Percentiles rank a stretch among this genome's conserved stretches.
phyloP scores from a whole-genome alignment of 2,113 vertebrate species.

The Tachysurus vachellii region DNA sequence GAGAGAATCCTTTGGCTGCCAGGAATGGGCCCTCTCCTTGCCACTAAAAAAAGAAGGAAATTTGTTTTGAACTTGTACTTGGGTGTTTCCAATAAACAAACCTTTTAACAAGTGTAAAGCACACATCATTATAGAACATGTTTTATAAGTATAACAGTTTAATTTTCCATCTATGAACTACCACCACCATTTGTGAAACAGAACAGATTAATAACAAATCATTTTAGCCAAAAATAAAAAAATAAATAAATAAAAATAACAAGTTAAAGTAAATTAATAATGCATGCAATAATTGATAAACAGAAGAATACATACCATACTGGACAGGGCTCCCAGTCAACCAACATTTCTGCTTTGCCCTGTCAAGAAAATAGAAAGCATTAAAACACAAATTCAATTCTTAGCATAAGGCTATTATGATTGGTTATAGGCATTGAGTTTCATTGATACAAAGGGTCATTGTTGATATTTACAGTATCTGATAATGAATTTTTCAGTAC shows the following conservation, averaged over 20 bases:
- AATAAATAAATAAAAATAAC: too few relatives aligned
- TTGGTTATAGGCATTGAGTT: too few relatives aligned
- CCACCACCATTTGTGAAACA: not conserved
- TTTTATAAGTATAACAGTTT: not conserved
- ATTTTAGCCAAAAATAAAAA: not conserved
- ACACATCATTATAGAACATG: not conserved
- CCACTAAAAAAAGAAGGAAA: not conserved
- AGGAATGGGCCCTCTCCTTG: not conserved
- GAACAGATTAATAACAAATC: not conserved
- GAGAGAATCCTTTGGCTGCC: not conserved
- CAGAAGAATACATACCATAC: too few relatives aligned
- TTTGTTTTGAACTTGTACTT: too few relatives aligned
- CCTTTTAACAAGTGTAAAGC: not conserved
- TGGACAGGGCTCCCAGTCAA: not conserved
- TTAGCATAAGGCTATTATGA: not conserved
- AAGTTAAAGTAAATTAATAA: too few relatives aligned
- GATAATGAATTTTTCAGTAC: too few relatives aligned
- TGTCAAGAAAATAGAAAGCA: not conserved
- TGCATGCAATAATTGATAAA: too few relatives aligned
- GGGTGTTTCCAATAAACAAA: not conserved
- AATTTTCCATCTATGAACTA: not conserved
- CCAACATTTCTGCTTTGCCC: not conserved
- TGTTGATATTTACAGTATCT: too few relatives aligned
- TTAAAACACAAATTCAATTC: not conserved
- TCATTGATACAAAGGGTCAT: too few relatives aligned